Evolutionary conservation across 2,113 vertebrate genomes (phyloP).

Genomic region (Proterorhinus semilunaris): DNA sequence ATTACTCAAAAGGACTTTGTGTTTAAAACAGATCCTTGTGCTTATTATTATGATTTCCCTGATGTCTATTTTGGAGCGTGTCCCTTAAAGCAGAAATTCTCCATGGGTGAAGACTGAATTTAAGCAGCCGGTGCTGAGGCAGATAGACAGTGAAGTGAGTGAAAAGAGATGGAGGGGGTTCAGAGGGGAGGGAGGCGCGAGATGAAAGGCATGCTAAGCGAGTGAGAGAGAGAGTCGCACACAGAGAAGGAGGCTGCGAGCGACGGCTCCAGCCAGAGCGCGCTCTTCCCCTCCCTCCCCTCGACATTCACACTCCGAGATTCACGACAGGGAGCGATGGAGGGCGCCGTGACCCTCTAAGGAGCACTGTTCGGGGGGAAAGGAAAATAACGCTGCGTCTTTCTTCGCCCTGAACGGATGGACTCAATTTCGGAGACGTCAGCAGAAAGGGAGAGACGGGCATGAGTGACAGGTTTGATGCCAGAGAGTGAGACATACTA

Average conservation of each 20-base stretch:
- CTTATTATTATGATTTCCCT: constrained; percentile 29
- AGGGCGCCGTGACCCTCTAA: constrained; percentile 48
- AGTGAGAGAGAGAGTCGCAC: constrained; percentile 48
- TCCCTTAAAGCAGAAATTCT: constrained; percentile 52
- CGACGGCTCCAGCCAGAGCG: constrained; percentile 58
- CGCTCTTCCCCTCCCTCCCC: constrained; percentile 49
- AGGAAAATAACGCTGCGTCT: constrained; percentile 13
- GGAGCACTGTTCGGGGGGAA: constrained; percentile 29
- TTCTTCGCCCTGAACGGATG: constrained; percentile 14
- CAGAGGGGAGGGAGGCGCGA: constrained; percentile 42
- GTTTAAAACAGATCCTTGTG: not conserved
- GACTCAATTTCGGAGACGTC: constrained; percentile 29
- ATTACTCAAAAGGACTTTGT: not conserved
- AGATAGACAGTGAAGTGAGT: constrained; percentile 56
- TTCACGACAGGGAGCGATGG: constrained; percentile 44
- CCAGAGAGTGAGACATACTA: constrained; percentile 43
- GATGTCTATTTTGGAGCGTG: constrained; percentile 51
- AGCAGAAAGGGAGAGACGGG: constrained; percentile 21
- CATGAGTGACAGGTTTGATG: constrained; percentile 53
- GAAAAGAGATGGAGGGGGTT: constrained; percentile 30
- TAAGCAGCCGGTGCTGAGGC: constrained; percentile 60
- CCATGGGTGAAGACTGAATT: constrained; percentile 57
- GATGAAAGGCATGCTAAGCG: constrained; percentile 55
- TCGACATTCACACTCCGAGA: constrained; percentile 45
- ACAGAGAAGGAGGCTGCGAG: constrained; percentile 54